Percentiles rank a stretch among this genome's conserved stretches.
Conservation (phyloP, 1,140 invertebrate genomes). For the Habropoda laboriosa region DNA sequence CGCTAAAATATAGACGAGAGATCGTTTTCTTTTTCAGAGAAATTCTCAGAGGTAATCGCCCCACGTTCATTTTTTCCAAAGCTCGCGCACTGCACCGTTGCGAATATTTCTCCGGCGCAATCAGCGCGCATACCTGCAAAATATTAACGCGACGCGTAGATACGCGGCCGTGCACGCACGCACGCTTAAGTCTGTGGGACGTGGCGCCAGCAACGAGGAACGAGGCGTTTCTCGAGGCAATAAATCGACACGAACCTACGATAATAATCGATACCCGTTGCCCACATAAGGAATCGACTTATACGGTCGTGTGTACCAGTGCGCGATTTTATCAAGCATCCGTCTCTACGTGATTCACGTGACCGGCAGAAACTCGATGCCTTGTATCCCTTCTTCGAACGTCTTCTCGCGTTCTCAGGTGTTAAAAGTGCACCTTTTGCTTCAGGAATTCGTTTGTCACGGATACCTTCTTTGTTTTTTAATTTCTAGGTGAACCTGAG, state of each 20-base stretch:
- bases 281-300: constrained; percentile 67
- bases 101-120: constrained; percentile 11
- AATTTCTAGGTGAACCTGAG: no score
- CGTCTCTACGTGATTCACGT: neutral
- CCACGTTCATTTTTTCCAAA: neutral
- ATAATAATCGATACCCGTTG: constrained; percentile 65
- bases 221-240: constrained; percentile 31
- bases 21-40: neutral
- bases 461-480: no score
- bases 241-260: constrained; percentile 63
- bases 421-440: no score
- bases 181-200: neutral
- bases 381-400: neutral
- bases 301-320: constrained; percentile 37
- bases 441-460: no score
- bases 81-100: neutral
- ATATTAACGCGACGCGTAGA: constrained; percentile 10
- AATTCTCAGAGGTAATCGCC: constrained; percentile 19
- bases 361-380: neutral
- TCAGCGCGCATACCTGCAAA: constrained; percentile 18
- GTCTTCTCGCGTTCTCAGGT: no score
- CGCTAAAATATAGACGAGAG: neutral
- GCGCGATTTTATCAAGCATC: neutral
- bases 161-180: neutral
- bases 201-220: constrained; percentile 58